Conservation (phyloP, 2,888 invertebrate species). For the Spodoptera littoralis region DNA sequence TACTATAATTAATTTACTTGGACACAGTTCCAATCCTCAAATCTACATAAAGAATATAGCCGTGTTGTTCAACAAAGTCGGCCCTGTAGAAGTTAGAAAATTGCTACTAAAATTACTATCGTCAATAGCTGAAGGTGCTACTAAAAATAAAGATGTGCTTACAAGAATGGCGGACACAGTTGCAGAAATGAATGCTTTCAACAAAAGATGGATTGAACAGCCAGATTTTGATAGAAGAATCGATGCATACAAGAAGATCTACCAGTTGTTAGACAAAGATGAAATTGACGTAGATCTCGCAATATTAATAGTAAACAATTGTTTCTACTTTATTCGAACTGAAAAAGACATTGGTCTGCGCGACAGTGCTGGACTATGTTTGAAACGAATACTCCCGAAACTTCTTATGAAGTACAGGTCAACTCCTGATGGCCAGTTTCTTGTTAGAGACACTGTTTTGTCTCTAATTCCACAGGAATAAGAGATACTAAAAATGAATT, state of each 20-base stretch:
- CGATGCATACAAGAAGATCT: slow-evolving; percentile 92
- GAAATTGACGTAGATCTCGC: slow-evolving; percentile 90
- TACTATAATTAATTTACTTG: slow-evolving; percentile 93
- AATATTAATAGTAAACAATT: slow-evolving; percentile 94
- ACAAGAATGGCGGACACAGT: slow-evolving; percentile 88
- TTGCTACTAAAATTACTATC: slow-evolving; percentile 90
- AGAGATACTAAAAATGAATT: slow-evolving; percentile 91
- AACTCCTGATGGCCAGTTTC: slow-evolving; percentile 89
- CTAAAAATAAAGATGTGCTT: slow-evolving; percentile 77
- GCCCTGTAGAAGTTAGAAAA: slow-evolving; percentile 91
- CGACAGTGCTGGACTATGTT: slow-evolving; percentile 93
- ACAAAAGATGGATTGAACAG: slow-evolving; percentile 96
- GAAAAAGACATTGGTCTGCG: slow-evolving; percentile 95
- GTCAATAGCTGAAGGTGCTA: slow-evolving; percentile 87
- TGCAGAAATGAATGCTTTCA: slow-evolving; percentile 94
- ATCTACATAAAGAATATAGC: slow-evolving; percentile 91
- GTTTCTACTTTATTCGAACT: slow-evolving; percentile 92
- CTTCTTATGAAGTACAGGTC: slow-evolving; percentile 89
- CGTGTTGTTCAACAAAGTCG: slow-evolving; percentile 92
- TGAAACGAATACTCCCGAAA: slow-evolving; percentile 91
- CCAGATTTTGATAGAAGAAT: slow-evolving; percentile 96
- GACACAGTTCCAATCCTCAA: slow-evolving; percentile 90
- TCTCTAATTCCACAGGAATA: slow-evolving; percentile 92
- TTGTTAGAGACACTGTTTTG: slow-evolving; percentile 93
- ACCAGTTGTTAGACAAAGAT: slow-evolving; percentile 82